Conservation (phyloP, 2,113 vertebrate genomes). For the Helogale parvula region DNA sequence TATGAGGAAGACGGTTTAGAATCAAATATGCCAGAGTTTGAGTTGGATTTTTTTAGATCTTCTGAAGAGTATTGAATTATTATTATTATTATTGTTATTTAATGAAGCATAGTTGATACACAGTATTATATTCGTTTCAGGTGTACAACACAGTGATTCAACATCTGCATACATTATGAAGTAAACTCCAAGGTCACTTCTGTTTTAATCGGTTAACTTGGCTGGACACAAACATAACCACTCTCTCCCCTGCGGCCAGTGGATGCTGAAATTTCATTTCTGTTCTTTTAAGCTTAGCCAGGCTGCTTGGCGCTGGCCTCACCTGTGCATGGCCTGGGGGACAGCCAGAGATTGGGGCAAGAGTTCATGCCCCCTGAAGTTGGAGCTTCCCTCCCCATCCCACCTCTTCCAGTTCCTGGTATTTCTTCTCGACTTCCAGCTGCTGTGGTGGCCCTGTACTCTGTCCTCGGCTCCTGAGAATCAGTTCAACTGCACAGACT, state of each 20-base stretch:
- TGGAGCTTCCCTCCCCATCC: not conserved
- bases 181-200: not conserved
- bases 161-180: not conserved
- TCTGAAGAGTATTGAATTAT: not conserved
- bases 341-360: not conserved
- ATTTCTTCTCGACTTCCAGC: not conserved
- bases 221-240: not conserved
- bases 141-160: not conserved
- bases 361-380: not conserved
- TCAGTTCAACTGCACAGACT: not conserved
- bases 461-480: not conserved
- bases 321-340: no score
- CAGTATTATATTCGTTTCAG: not conserved
- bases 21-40: not conserved
- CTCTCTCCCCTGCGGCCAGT: not conserved
- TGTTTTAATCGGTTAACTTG: not conserved
- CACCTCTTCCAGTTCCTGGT: not conserved
- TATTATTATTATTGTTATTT: not conserved
- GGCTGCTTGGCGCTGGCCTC: not conserved
- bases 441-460: not conserved
- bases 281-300: not conserved
- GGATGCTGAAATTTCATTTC: not conserved
- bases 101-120: not conserved
- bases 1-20: not conserved
- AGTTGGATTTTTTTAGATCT: not conserved